A percentile compares a stretch with the other conserved stretches of the same genome.
These are phyloP conservation scores for Petrocephalus zakoni DNA, from an alignment of 2,113 vertebrate species.

Conservation along the genomic window DNA sequence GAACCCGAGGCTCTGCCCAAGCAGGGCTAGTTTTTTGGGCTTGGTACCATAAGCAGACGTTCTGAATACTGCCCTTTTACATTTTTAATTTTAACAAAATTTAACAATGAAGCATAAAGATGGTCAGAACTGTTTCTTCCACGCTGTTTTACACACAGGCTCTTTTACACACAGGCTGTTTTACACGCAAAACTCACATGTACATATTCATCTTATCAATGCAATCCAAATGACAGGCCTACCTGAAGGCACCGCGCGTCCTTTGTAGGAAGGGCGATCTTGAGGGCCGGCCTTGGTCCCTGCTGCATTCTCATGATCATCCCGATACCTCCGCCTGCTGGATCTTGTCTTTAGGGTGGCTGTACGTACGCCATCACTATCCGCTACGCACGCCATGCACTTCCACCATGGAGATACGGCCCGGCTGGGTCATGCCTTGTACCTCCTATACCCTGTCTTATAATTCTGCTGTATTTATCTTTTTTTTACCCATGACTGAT, in stretches of 20 bases:
- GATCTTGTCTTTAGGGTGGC: neutral
- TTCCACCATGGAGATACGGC: slow-evolving; percentile 19
- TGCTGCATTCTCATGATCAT: neutral
- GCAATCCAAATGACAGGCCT: neutral
- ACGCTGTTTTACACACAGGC: neutral
- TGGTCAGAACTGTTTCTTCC: neutral
- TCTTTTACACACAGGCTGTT: no score
- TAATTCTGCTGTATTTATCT: slow-evolving; percentile 25
- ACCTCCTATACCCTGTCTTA: slow-evolving; percentile 16
- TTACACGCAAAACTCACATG: neutral
- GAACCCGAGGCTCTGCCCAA: neutral
- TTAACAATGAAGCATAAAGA: neutral
- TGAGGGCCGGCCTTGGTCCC: neutral
- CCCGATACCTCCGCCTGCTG: neutral
- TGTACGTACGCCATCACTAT: no score
- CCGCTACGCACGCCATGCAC: slow-evolving; percentile 27
- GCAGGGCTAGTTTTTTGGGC: neutral
- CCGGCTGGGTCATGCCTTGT: slow-evolving; percentile 24
- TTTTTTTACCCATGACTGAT: slow-evolving; percentile 27
- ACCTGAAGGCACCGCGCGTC: neutral
- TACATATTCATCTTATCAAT: neutral
- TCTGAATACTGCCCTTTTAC: neutral
- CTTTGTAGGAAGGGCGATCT: neutral
- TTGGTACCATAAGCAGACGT: neutral
- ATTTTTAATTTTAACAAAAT: neutral